Conservation (phyloP, 2,797 vertebrate genomes). For the Acestrorhynchus altus region DNA sequence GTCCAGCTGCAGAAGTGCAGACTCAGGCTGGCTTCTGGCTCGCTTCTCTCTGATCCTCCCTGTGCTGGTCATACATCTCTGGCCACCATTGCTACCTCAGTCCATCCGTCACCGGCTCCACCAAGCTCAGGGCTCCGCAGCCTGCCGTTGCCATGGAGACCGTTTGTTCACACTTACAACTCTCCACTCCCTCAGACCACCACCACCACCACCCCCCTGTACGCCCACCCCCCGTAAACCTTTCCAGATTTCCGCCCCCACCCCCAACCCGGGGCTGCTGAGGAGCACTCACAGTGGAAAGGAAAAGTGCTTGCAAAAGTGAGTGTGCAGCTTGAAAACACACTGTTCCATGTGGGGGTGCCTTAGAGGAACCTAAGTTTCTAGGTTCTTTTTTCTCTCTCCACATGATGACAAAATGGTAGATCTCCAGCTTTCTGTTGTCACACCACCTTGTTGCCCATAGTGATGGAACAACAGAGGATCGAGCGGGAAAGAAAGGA, state of each 20-base stretch:
- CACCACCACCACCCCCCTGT: constrained; percentile 48
- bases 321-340: constrained; percentile 33
- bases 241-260: constrained; percentile 73
- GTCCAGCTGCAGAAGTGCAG: constrained; percentile 11
- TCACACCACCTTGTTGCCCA: constrained; percentile 55
- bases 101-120: constrained; percentile 69
- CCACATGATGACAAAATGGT: constrained; percentile 51
- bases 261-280: constrained; percentile 40
- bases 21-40: constrained; percentile 23
- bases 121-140: constrained; percentile 66
- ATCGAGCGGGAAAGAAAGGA: constrained; percentile 26
- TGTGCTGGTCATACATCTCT: constrained; percentile 35
- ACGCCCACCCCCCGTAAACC: constrained; percentile 65
- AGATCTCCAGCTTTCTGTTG: constrained; percentile 47
- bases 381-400: constrained; percentile 8
- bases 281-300: background rate
- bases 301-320: constrained; percentile 45
- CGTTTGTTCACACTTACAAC: constrained; percentile 77
- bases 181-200: constrained; percentile 67
- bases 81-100: constrained; percentile 71
- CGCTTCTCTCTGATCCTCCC: constrained; percentile 25
- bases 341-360: constrained; percentile 45
- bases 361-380: constrained; percentile 32
- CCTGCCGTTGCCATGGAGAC: constrained; percentile 81
- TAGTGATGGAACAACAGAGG: constrained; percentile 47